phyloP scores from a whole-genome alignment of 2,797 vertebrate species.

The Ara ararauna region DNA sequence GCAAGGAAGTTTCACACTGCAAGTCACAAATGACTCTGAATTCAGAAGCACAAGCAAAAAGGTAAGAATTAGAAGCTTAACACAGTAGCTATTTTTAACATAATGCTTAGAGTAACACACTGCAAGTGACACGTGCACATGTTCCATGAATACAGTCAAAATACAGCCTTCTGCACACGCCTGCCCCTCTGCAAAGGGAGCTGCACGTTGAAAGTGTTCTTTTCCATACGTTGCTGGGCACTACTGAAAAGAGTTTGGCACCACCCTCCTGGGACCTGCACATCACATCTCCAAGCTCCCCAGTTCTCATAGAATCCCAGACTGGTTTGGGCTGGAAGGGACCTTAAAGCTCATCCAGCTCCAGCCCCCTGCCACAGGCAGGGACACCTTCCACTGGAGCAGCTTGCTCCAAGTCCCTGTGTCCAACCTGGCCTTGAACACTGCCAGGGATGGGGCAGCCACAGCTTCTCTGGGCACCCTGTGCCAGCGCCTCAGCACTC shows the following conservation, averaged over 20 bases:
- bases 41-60: neutral
- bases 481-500: too few relatives aligned
- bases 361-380: rapidly evolving
- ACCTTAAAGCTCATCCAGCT: neutral
- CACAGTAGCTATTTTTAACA: constrained; percentile 18
- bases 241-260: neutral
- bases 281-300: neutral
- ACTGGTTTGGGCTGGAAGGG: neutral
- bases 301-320: neutral
- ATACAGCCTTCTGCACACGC: neutral
- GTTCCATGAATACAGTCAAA: neutral
- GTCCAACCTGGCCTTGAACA: neutral
- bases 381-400: neutral
- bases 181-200: neutral
- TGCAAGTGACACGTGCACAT: neutral
- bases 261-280: neutral
- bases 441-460: too few relatives aligned
- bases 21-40: neutral
- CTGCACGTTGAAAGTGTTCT: neutral
- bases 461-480: too few relatives aligned
- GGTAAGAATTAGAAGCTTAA: constrained; percentile 26
- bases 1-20: neutral
- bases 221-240: neutral
- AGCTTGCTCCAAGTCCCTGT: neutral
- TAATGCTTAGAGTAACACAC: constrained; percentile 14